These are phyloP conservation scores for Archips xylosteana DNA, from an alignment of 2,888 invertebrate genomes.

Conservation along the genomic window DNA sequence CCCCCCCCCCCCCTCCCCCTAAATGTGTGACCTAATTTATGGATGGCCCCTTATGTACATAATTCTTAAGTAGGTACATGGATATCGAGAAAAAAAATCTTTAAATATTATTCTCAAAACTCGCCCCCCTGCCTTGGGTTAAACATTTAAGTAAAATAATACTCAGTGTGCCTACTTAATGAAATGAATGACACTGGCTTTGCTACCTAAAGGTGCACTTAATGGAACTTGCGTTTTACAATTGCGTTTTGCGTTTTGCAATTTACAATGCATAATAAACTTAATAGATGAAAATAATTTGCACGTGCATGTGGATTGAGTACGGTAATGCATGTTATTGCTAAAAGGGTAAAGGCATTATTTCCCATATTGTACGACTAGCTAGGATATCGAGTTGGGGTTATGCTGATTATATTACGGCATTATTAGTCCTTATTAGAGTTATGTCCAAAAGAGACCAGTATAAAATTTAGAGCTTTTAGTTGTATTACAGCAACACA, in stretches of 20 bases:
- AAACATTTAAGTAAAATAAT: not conserved
- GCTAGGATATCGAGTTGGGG: no score
- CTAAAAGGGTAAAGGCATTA: not conserved
- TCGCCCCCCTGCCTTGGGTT: not conserved
- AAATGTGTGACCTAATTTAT: no score
- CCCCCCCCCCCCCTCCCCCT: no score
- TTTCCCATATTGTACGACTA: no score
- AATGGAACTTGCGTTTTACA: not conserved
- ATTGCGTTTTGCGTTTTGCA: no score
- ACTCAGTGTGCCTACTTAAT: not conserved
- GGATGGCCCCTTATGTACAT: no score
- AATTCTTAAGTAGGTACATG: no score
- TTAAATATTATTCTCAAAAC: not conserved
- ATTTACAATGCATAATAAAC: not conserved
- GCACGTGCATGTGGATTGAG: constrained; percentile 34
- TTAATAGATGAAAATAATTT: constrained; percentile 16
- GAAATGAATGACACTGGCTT: not conserved
- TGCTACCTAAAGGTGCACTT: not conserved
- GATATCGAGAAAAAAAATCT: not conserved
- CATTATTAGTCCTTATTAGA: no score
- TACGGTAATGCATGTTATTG: not conserved
- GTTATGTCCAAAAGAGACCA: no score
- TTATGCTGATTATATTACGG: no score
- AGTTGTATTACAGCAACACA: no score
- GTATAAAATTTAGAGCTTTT: no score